These are phyloP conservation scores for Aythya baeri DNA, from an alignment of 2,113 vertebrate genomes.

Conservation along the genomic window DNA sequence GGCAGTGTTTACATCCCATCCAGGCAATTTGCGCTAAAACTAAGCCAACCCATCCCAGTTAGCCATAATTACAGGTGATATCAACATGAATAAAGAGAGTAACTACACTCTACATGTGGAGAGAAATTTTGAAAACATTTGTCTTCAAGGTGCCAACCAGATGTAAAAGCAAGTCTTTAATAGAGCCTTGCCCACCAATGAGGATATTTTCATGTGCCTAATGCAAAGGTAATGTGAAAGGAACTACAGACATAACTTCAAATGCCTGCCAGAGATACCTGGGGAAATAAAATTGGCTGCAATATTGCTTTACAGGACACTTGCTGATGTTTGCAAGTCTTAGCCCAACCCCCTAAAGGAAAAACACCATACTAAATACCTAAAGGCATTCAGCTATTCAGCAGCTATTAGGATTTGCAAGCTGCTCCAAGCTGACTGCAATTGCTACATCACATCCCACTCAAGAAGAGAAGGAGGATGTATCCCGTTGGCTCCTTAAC, in stretches of 20 bases:
- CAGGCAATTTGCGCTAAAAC: not conserved
- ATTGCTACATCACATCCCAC: not conserved
- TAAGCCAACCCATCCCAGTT: not conserved
- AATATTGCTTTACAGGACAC: not conserved
- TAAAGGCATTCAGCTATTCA: not conserved
- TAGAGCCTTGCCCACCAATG: not conserved
- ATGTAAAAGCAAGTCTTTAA: not conserved
- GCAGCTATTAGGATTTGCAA: not conserved
- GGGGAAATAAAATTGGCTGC: not conserved
- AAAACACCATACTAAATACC: not conserved
- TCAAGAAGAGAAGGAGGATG: not conserved
- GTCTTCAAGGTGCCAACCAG: not conserved
- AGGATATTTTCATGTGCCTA: not conserved
- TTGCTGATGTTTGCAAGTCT: not conserved
- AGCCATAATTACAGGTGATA: not conserved
- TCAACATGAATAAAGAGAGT: not conserved
- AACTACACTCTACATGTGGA: not conserved
- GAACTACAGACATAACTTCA: not conserved
- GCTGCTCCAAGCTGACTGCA: not conserved
- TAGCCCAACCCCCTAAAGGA: not conserved
- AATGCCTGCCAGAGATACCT: not conserved
- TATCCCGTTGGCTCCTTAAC: not conserved
- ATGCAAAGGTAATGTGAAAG: not conserved
- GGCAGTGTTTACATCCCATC: not conserved
- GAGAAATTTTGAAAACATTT: not conserved